Conservation (phyloP, 2,888 invertebrate species). For the Fragum whitleyi region DNA sequence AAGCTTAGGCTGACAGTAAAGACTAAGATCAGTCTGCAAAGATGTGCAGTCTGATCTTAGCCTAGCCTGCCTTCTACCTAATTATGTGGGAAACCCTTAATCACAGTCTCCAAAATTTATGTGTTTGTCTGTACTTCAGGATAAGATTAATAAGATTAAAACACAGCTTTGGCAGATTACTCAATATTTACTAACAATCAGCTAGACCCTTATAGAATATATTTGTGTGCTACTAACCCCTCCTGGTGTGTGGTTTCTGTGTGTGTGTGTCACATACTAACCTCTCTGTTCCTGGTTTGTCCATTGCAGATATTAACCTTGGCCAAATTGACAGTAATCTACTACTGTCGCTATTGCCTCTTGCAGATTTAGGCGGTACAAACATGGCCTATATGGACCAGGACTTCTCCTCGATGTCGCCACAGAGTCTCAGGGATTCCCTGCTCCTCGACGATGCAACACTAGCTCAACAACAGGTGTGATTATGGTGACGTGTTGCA, state of each 20-base stretch:
- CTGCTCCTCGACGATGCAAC: constrained; percentile 74
- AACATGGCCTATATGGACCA: constrained; percentile 77
- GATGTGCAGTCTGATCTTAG: too few relatives aligned
- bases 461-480: constrained; percentile 79
- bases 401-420: constrained; percentile 67
- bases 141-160: too few relatives aligned
- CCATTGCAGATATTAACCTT: constrained; percentile 73
- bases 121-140: too few relatives aligned
- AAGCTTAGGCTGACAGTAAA: too few relatives aligned
- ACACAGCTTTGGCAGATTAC: too few relatives aligned
- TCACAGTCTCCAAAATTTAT: too few relatives aligned
- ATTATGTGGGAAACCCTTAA: too few relatives aligned
- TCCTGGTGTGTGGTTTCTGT: constrained; percentile 20
- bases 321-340: constrained; percentile 73
- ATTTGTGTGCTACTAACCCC: neutral
- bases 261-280: constrained; percentile 35
- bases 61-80: too few relatives aligned
- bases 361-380: constrained; percentile 75
- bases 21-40: too few relatives aligned
- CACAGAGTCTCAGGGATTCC: constrained; percentile 61
- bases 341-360: constrained; percentile 72
- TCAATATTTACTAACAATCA: too few relatives aligned
- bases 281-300: constrained; percentile 54
- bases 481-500: neutral
- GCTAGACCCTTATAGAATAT: neutral